Conservation (phyloP, 2,888 invertebrate species). For the Amphiduros pacificus region DNA sequence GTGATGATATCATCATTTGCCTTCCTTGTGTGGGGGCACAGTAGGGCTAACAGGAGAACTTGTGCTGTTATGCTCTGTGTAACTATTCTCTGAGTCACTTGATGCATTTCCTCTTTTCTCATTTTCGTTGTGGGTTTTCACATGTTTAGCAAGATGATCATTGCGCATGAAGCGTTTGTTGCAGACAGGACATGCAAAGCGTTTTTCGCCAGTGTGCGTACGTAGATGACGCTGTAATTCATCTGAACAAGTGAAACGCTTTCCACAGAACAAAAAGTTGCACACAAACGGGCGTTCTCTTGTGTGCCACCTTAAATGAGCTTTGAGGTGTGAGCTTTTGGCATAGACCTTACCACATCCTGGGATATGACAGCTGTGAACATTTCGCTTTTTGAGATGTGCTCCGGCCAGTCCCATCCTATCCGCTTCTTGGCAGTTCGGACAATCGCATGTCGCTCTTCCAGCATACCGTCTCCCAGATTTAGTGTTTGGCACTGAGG, state of each 20-base stretch:
- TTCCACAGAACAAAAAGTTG: conserved; percentile 97
- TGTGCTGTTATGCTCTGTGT: conserved; percentile 4
- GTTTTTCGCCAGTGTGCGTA: conserved; percentile 90
- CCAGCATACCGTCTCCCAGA: conserved; percentile 82
- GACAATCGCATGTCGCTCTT: conserved; percentile 96
- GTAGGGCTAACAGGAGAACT: not conserved
- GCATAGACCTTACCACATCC: conserved; percentile 70
- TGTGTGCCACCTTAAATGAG: conserved; percentile 97
- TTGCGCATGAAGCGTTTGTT: conserved; percentile 67
- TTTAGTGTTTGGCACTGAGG: conserved; percentile 60
- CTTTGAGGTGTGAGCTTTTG: conserved; percentile 97
- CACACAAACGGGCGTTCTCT: conserved; percentile 96
- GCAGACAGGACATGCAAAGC: conserved; percentile 84
- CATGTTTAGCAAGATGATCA: not conserved
- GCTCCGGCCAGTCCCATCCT: conserved; percentile 83
- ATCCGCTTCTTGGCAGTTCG: conserved; percentile 93
- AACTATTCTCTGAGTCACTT: conserved; percentile 16
- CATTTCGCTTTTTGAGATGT: conserved; percentile 51
- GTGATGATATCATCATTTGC: too few species aligned
- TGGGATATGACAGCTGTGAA: conserved; percentile 58
- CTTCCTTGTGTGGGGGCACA: too few species aligned
- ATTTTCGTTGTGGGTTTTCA: not conserved
- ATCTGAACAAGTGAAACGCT: conserved; percentile 93
- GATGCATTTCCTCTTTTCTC: conserved; percentile 1
- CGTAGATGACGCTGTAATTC: conserved; percentile 93